Percentiles rank a stretch among this genome's conserved stretches.
Conservation (phyloP, 2,888 invertebrate genomes). For the Lithodes maja region DNA sequence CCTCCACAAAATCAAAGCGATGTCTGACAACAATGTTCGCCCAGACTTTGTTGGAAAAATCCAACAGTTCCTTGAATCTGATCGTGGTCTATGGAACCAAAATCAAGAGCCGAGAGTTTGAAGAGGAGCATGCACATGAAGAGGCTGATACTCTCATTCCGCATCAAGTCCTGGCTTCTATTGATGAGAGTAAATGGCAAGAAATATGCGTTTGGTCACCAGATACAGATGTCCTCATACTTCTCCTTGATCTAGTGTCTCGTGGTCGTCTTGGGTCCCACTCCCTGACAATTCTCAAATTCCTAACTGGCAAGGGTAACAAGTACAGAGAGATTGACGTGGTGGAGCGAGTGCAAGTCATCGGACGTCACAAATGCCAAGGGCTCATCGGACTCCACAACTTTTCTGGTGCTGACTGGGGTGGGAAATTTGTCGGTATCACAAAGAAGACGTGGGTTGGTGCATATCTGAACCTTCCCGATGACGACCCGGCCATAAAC, state of each 20-base stretch:
- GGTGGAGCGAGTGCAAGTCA: slow-evolving; percentile 15
- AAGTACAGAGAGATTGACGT: slow-evolving; percentile 20
- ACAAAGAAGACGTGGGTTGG: neutral
- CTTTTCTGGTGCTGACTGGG: slow-evolving; percentile 26
- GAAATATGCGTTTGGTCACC: neutral
- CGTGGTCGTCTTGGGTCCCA: slow-evolving; percentile 8
- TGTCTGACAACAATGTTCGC: slow-evolving; percentile 16
- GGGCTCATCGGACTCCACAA: slow-evolving; percentile 22
- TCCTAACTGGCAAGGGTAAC: slow-evolving; percentile 25
- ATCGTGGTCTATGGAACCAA: slow-evolving; percentile 15
- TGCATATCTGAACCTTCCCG: slow-evolving; percentile 1
- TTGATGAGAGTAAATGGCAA: slow-evolving; percentile 16
- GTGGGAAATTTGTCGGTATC: slow-evolving; percentile 17
- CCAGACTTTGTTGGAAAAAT: slow-evolving; percentile 15
- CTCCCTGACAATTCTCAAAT: slow-evolving; percentile 15
- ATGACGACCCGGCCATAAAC: slow-evolving; percentile 4
- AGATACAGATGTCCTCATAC: slow-evolving; percentile 8
- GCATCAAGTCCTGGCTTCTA: neutral
- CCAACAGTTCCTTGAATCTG: neutral
- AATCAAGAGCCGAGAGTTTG: slow-evolving; percentile 24
- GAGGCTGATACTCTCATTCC: slow-evolving; percentile 16
- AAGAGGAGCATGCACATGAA: slow-evolving; percentile 13
- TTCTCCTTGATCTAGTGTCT: slow-evolving; percentile 26
- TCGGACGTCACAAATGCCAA: slow-evolving; percentile 7
- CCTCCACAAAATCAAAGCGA: slow-evolving; percentile 19